Evolutionary conservation across 2,113 vertebrate species (phyloP).

Genomic region (Saccopteryx bilineata): DNA sequence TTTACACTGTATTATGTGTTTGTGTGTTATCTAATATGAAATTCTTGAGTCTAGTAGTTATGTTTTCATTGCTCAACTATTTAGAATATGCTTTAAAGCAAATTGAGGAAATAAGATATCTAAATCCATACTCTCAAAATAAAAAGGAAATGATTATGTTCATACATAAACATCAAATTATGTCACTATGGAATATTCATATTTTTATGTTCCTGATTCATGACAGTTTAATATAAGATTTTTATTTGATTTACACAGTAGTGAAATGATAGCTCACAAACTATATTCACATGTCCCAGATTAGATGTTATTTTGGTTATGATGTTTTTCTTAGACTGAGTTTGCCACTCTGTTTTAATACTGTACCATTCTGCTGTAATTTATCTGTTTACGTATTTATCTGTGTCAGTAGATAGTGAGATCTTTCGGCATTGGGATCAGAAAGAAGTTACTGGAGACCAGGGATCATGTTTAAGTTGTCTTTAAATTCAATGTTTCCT

Average conservation of each 20-base stretch:
- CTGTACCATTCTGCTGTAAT: background rate
- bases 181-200: background rate
- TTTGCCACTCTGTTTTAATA: background rate
- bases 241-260: background rate
- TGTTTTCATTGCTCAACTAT: background rate
- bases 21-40: background rate
- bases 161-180: background rate
- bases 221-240: background rate
- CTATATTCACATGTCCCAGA: background rate
- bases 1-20: too few relatives aligned
- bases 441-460: background rate
- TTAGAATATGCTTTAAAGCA: background rate
- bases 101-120: background rate
- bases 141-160: background rate
- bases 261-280: background rate
- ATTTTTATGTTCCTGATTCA: background rate
- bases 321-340: background rate
- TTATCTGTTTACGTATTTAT: background rate
- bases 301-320: background rate
- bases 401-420: background rate
- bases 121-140: background rate
- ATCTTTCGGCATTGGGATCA: background rate
- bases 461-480: background rate
- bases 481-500: background rate
- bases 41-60: background rate